A percentile compares a stretch with the other conserved stretches of the same genome.
Evolutionary conservation across 2,113 vertebrate genomes (phyloP).

Genomic region (Oryzias curvinotus): DNA sequence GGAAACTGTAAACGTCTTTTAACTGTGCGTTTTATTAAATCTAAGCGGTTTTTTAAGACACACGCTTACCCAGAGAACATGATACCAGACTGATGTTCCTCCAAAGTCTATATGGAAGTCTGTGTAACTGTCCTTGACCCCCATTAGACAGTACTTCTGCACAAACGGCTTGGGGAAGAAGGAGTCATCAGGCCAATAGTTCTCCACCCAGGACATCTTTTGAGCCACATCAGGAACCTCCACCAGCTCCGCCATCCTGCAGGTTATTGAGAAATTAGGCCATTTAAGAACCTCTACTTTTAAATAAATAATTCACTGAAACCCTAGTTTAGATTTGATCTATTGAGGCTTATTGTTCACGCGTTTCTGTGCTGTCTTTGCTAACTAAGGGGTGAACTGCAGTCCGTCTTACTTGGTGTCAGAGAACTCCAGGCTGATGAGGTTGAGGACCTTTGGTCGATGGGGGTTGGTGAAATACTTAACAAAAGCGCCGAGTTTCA

Average conservation of each 20-base stretch:
- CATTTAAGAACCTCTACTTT: no score
- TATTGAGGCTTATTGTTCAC: no score
- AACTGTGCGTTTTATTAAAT: no score
- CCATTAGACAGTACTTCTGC: constrained; percentile 99
- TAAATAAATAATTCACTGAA: no score
- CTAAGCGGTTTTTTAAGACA: neutral
- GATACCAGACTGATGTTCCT: constrained; percentile 99
- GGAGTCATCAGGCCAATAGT: constrained; percentile 98
- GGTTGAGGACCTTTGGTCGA: constrained; percentile 96
- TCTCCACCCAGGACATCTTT: constrained; percentile 99
- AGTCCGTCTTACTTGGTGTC: constrained; percentile 89
- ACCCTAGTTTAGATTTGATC: no score
- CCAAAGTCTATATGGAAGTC: constrained; percentile 99
- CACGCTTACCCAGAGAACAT: constrained; percentile 92
- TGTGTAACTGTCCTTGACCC: constrained; percentile 96
- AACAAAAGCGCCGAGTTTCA: constrained; percentile 94
- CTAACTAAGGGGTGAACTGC: neutral
- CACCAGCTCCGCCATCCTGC: constrained; percentile 96
- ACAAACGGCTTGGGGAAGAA: constrained; percentile 98
- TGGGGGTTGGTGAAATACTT: constrained; percentile 91
- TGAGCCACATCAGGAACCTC: constrained; percentile 94
- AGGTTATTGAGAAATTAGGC: neutral
- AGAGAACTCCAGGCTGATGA: constrained; percentile 99
- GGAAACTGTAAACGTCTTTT: no score
- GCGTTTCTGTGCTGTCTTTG: neutral